phyloP scores from a whole-genome alignment of 2,113 vertebrate species.

The Hydropotes inermis region DNA sequence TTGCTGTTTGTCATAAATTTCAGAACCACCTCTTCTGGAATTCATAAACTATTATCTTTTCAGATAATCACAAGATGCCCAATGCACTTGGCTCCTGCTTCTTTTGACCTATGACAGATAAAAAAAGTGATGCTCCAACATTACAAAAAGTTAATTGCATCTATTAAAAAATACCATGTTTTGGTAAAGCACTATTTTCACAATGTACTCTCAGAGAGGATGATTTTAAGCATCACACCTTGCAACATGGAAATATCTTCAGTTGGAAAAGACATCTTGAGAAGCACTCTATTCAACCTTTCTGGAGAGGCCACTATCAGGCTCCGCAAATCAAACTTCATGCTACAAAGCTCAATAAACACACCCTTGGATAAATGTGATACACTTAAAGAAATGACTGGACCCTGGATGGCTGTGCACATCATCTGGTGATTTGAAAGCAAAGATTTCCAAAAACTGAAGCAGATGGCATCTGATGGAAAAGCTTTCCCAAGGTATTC shows the following conservation, averaged over 20 bases:
- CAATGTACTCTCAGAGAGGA: not conserved
- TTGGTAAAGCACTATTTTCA: not conserved
- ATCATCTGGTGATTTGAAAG: no score
- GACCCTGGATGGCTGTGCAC: not conserved
- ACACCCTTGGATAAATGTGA: not conserved
- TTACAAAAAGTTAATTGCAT: not conserved
- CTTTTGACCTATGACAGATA: not conserved
- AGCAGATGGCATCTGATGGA: not conserved
- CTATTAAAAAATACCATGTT: not conserved
- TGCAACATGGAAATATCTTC: not conserved
- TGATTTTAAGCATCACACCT: not conserved
- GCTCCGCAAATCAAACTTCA: not conserved
- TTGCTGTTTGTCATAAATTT: not conserved
- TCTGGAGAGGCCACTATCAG: not conserved
- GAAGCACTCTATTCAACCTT: not conserved
- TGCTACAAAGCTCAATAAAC: not conserved
- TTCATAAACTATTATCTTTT: not conserved
- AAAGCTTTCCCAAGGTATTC: not conserved
- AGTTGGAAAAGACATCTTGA: not conserved
- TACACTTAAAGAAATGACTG: not conserved
- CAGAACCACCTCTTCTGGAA: not conserved
- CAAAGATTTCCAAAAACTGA: not conserved
- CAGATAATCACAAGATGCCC: not conserved
- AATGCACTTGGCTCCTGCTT: not conserved
- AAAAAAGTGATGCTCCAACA: not conserved